Conservation (phyloP, 2,888 invertebrate species). For the Brachynemurus nebulosus region DNA sequence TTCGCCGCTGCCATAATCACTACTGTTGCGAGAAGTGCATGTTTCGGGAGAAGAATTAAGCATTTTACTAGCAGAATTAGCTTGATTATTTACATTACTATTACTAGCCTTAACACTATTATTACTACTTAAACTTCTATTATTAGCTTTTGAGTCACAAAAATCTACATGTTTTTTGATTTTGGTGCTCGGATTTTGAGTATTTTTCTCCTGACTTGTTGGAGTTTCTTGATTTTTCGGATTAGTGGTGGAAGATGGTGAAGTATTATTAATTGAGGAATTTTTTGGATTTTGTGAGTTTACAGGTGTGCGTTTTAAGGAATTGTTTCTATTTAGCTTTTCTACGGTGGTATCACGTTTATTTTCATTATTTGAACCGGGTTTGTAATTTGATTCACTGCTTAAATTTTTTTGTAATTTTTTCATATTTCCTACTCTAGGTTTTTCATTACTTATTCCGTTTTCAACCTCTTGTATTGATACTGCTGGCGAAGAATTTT, state of each 20-base stretch:
- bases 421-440: too few relatives aligned
- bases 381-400: not conserved
- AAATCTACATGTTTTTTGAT: constrained; percentile 2
- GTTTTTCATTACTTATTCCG: too few relatives aligned
- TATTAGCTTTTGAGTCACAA: too few relatives aligned
- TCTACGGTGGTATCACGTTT: not conserved
- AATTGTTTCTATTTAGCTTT: not conserved
- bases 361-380: not conserved
- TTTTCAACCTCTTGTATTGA: not conserved
- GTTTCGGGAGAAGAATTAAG: not conserved
- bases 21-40: constrained; percentile 28
- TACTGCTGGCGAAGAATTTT: not conserved
- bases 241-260: not conserved
- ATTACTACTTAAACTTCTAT: constrained; percentile 16
- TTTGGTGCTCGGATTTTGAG: too few relatives aligned
- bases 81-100: constrained; percentile 4
- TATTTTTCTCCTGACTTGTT: too few relatives aligned
- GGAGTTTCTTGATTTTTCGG: too few relatives aligned
- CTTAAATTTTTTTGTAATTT: too few relatives aligned
- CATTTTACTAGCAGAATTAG: constrained; percentile 6
- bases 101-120: constrained; percentile 5
- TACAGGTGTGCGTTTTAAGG: not conserved
- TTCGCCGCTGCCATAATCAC: constrained; percentile 39
- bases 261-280: not conserved
- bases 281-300: not conserved